These are phyloP conservation scores for Rhingia rostrata DNA, from an alignment of 2,888 invertebrate genomes.

Conservation along the genomic window DNA sequence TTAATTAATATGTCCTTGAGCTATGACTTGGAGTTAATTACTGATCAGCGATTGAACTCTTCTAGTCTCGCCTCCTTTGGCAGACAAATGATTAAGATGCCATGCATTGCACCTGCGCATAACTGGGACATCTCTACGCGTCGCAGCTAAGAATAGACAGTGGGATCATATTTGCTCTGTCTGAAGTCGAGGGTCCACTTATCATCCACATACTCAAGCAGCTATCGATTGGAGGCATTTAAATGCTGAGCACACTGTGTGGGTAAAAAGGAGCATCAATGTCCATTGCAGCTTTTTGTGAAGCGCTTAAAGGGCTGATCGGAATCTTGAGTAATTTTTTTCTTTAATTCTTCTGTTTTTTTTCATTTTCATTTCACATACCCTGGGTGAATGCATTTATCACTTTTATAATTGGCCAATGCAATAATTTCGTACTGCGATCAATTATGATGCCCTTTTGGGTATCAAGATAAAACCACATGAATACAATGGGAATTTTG, in stretches of 20 bases:
- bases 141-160: conserved; percentile 49
- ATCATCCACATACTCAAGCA: conserved; percentile 47
- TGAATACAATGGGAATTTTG: conserved; percentile 48
- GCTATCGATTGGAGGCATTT: conserved; percentile 56
- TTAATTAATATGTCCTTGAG: conserved; percentile 59
- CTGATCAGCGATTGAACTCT: conserved; percentile 21
- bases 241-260: conserved; percentile 53
- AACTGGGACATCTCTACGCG: conserved; percentile 23
- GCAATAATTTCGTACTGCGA: conserved; percentile 58
- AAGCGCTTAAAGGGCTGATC: conserved; percentile 49
- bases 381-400: conserved; percentile 67
- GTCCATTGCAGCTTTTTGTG: conserved; percentile 22
- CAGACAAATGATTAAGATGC: conserved; percentile 52
- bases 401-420: conserved; percentile 69
- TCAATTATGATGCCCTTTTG: conserved; percentile 67
- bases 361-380: conserved; percentile 59
- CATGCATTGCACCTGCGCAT: conserved; percentile 55
- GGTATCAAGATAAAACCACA: conserved; percentile 22
- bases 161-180: conserved; percentile 45
- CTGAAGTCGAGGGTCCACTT: conserved; percentile 53
- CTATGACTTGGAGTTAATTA: conserved; percentile 49
- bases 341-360: neutral
- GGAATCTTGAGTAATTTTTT: conserved; percentile 24
- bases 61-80: conserved; percentile 2
- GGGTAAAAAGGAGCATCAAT: conserved; percentile 15